phyloP scores from a whole-genome alignment of 1,140 invertebrate species.

The Rhyacophila brunnea region DNA sequence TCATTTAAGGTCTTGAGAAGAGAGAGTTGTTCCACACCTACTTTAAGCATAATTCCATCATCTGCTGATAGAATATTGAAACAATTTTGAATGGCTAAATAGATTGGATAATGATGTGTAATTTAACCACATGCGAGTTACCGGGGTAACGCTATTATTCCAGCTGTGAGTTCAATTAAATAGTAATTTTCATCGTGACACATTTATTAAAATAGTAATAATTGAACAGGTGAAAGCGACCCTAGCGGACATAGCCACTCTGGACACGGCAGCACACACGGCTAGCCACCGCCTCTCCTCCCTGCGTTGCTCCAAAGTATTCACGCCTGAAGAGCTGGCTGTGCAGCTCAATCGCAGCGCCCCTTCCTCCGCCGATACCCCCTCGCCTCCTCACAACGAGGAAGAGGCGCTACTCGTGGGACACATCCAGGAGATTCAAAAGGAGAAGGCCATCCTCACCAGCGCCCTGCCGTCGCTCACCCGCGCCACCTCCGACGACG shows the following conservation, averaged over 20 bases:
- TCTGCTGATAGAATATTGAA: no score
- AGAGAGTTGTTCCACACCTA: no score
- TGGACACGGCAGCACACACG: constrained; percentile 79
- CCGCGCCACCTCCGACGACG: constrained; percentile 78
- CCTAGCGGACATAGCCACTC: constrained; percentile 82
- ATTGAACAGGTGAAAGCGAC: constrained; percentile 77
- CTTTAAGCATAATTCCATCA: no score
- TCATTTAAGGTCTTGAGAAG: no score
- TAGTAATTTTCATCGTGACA: no score
- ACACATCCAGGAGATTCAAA: constrained; percentile 73
- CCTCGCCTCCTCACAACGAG: constrained; percentile 59
- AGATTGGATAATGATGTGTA: no score
- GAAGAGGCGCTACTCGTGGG: constrained; percentile 69
- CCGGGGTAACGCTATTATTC: no score
- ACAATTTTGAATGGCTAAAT: no score
- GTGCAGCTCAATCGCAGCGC: constrained; percentile 41
- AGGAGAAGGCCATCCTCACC: constrained; percentile 80
- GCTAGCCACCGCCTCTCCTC: constrained; percentile 72
- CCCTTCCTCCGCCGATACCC: constrained; percentile 38
- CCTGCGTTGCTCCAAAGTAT: constrained; percentile 72
- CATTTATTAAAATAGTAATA: no score
- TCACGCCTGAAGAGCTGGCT: constrained; percentile 62
- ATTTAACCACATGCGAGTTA: no score
- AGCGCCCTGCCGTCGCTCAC: constrained; percentile 73
- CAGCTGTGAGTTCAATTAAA: no score